A percentile compares a stretch with the other conserved stretches of the same genome.
Conservation (phyloP, 1,140 invertebrate genomes). For the Brachionus rubens region DNA sequence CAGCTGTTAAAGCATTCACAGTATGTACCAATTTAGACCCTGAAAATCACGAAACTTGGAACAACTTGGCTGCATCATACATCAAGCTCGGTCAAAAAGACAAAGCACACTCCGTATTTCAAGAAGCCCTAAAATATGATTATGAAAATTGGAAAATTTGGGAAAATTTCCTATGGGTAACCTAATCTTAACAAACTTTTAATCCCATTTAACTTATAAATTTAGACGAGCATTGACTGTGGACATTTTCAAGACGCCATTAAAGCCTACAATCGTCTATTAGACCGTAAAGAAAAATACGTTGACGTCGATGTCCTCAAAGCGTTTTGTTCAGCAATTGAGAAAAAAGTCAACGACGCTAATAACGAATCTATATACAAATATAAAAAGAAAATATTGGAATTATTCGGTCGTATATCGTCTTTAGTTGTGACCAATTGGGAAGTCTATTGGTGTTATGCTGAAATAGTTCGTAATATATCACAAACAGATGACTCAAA, state of each 20-base stretch:
- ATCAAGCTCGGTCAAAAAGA: constrained; percentile 78
- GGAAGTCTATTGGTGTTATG: constrained; percentile 43
- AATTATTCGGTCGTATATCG: constrained; percentile 78
- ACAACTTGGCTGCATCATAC: constrained; percentile 89
- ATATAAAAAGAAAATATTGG: constrained; percentile 65
- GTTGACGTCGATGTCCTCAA: constrained; percentile 68
- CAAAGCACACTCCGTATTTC: constrained; percentile 67
- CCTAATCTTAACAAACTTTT: not conserved
- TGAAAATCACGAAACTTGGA: constrained; percentile 91
- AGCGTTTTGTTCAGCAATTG: constrained; percentile 63
- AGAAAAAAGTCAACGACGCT: constrained; percentile 65
- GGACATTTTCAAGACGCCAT: constrained; percentile 68
- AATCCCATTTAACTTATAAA: not conserved
- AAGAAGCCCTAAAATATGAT: constrained; percentile 85
- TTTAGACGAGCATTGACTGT: constrained; percentile 57
- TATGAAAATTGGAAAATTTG: constrained; percentile 93
- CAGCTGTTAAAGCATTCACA: constrained; percentile 78
- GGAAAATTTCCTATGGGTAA: constrained; percentile 71
- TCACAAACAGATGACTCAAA: constrained; percentile 38
- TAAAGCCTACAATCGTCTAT: constrained; percentile 72
- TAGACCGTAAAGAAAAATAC: constrained; percentile 78
- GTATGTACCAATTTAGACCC: constrained; percentile 79
- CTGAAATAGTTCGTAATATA: constrained; percentile 23
- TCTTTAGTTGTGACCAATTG: constrained; percentile 48
- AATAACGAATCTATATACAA: constrained; percentile 63